Percentiles rank a stretch among this genome's conserved stretches.
phyloP scores from a whole-genome alignment of 2,797 vertebrate genomes.

The Epinephelus malabaricus region DNA sequence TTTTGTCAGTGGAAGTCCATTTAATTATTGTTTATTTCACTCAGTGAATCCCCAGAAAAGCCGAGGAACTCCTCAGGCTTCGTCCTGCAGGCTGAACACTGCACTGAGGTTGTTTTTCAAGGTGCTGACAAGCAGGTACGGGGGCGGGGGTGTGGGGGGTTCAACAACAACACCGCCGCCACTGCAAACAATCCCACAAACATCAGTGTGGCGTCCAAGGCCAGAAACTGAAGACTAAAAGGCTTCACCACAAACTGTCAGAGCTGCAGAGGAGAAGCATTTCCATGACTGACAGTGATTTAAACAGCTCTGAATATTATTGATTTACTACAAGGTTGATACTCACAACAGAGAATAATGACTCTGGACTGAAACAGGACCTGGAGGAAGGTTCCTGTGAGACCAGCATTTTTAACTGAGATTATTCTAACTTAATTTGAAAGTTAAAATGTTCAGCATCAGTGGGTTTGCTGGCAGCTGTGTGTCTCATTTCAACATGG shows the following conservation, averaged over 20 bases:
- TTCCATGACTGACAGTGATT: slow-evolving; percentile 26
- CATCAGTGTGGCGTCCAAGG: slow-evolving; percentile 2
- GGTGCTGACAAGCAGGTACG: neutral
- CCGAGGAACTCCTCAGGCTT: neutral
- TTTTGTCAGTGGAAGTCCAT: too few relatives aligned
- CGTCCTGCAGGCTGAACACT: neutral
- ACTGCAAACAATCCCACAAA: neutral
- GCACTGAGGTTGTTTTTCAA: neutral
- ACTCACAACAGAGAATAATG: neutral
- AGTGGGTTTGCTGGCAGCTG: neutral
- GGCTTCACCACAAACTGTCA: slow-evolving; percentile 12
- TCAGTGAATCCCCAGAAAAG: neutral
- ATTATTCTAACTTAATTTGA: neutral
- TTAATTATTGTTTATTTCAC: neutral
- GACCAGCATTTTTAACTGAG: neutral
- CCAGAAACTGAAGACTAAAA: slow-evolving; percentile 6
- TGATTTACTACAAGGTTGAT: slow-evolving; percentile 12
- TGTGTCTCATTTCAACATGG: too few relatives aligned
- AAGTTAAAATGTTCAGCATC: neutral
- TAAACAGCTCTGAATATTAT: slow-evolving; percentile 27
- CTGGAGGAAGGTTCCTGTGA: neutral
- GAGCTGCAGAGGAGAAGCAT: neutral
- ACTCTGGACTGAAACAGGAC: neutral
- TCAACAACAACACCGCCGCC: neutral
- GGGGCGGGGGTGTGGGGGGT: neutral